phyloP scores from a whole-genome alignment of 2,797 vertebrate species.

The Sebastes itinus region DNA sequence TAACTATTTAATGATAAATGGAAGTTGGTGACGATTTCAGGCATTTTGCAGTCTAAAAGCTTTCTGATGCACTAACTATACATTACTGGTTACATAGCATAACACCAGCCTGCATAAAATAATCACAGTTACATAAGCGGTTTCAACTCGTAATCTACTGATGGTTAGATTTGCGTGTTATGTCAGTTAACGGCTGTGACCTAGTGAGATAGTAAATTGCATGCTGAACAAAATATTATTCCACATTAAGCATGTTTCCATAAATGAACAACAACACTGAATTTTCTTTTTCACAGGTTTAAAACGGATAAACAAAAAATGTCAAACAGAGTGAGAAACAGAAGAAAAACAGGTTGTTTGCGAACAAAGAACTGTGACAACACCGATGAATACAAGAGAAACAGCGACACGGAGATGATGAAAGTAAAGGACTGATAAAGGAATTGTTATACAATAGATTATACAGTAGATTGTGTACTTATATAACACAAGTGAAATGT shows the following conservation, averaged over 20 bases:
- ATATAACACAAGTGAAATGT: neutral
- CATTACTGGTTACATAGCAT: neutral
- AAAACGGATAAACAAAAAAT: neutral
- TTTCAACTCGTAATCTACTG: constrained; percentile 35
- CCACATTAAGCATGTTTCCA: neutral
- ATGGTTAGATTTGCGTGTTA: constrained; percentile 7
- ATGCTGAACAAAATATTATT: neutral
- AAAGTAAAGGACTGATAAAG: neutral
- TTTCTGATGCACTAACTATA: neutral
- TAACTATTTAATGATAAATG: neutral
- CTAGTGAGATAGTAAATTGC: neutral
- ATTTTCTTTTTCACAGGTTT: neutral
- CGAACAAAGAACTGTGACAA: neutral
- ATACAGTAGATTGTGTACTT: neutral
- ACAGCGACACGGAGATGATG: neutral
- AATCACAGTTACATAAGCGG: constrained; percentile 46
- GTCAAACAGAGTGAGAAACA: neutral
- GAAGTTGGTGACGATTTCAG: neutral
- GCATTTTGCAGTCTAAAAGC: neutral
- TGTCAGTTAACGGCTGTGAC: neutral
- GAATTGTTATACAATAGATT: neutral
- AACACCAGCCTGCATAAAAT: constrained; percentile 18
- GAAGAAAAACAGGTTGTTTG: neutral
- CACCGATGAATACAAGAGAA: neutral
- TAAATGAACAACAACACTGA: neutral